Evolutionary conservation across 2,797 vertebrate species (phyloP).

Genomic region (Chaunax sp.): DNA sequence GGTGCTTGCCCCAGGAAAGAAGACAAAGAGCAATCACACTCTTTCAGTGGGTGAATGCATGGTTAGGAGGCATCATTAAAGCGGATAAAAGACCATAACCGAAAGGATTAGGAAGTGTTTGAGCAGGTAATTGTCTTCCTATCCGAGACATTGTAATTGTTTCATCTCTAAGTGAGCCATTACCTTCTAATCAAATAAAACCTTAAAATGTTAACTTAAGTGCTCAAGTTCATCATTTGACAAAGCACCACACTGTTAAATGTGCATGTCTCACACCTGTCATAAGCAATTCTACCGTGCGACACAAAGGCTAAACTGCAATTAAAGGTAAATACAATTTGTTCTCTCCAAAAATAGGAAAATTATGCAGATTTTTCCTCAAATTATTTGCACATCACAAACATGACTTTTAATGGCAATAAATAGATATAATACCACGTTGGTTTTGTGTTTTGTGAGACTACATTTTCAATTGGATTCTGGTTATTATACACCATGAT

Average conservation of each 20-base stretch:
- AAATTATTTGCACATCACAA: background rate
- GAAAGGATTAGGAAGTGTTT: slow-evolving; percentile 74
- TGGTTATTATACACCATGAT: background rate
- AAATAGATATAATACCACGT: too few species aligned
- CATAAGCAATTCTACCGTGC: slow-evolving; percentile 1
- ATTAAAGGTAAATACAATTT: background rate
- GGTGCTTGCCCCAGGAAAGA: slow-evolving; percentile 74
- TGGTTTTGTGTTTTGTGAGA: background rate
- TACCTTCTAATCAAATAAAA: slow-evolving; percentile 65
- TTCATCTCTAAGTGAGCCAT: slow-evolving; percentile 72
- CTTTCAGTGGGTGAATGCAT: slow-evolving; percentile 56
- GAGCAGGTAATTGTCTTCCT: slow-evolving; percentile 71
- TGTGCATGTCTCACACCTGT: slow-evolving; percentile 16
- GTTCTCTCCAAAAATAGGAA: too few species aligned
- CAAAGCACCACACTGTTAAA: slow-evolving; percentile 8
- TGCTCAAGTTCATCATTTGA: slow-evolving; percentile 29
- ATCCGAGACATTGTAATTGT: slow-evolving; percentile 63
- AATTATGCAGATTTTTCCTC: background rate
- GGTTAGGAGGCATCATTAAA: slow-evolving; percentile 72
- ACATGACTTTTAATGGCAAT: background rate
- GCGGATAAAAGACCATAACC: slow-evolving; percentile 71
- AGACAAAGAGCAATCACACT: slow-evolving; percentile 71
- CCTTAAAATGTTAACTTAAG: slow-evolving; percentile 30
- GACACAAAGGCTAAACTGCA: background rate
- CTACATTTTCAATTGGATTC: background rate